Conservation (phyloP, 2,797 vertebrate genomes). For the Manis pentadactyla region DNA sequence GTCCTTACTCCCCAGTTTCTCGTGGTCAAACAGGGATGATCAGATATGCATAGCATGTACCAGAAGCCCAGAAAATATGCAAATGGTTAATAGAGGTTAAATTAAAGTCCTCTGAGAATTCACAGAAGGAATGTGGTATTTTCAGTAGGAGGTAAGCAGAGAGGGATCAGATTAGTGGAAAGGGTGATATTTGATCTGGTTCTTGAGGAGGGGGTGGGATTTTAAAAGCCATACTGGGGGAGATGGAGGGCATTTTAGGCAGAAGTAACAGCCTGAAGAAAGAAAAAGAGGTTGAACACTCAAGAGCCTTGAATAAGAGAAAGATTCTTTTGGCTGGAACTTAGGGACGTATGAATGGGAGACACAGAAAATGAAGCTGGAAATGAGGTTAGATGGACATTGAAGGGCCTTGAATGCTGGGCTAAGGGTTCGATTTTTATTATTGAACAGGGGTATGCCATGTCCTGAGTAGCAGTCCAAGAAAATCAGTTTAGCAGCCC, state of each 20-base stretch:
- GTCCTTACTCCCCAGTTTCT: background rate
- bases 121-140: background rate
- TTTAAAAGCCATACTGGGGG: background rate
- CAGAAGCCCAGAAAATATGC: background rate
- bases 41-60: fast-evolving
- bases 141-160: background rate
- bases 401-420: background rate
- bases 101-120: background rate
- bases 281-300: background rate
- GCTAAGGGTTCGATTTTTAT: background rate
- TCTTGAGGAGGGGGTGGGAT: background rate
- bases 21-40: fast-evolving
- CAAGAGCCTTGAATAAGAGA: background rate
- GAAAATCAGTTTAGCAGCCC: background rate
- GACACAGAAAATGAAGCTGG: background rate
- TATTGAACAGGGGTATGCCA: background rate
- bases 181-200: background rate
- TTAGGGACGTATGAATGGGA: background rate
- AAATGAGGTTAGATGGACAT: background rate
- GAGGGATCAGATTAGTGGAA: background rate
- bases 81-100: background rate
- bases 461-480: background rate
- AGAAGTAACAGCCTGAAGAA: background rate
- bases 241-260: background rate
- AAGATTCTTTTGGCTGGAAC: background rate